These are phyloP conservation scores for Cottoperca gobio DNA, from an alignment of 2,797 vertebrate genomes.

Conservation along the genomic window DNA sequence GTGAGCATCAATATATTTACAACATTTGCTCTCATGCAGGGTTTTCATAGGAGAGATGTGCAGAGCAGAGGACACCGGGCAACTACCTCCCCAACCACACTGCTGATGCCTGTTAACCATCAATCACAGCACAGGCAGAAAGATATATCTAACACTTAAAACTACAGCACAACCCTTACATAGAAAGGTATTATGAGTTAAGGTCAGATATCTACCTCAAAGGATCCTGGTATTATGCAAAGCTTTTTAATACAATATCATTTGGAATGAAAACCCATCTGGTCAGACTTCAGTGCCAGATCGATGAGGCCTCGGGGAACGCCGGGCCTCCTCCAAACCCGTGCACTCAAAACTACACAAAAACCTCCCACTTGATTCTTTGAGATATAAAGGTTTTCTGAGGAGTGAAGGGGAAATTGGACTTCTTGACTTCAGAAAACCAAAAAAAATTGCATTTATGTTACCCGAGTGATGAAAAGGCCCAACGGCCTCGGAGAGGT, in stretches of 20 bases:
- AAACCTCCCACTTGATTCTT: conserved; percentile 43
- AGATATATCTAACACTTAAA: conserved; percentile 20
- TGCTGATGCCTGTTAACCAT: conserved; percentile 31
- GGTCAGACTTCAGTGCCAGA: conserved; percentile 49
- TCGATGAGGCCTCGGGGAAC: conserved; percentile 48
- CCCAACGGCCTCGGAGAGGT: conserved; percentile 47
- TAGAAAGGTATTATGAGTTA: conserved; percentile 13
- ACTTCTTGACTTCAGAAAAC: conserved; percentile 65
- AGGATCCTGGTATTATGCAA: conserved; percentile 31
- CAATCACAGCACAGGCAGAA: conserved; percentile 13
- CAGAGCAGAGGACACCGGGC: conserved; percentile 11
- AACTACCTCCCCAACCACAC: conserved; percentile 25
- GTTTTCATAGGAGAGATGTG: conserved; percentile 38
- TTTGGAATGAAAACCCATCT: conserved; percentile 54
- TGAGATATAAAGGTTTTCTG: conserved; percentile 53
- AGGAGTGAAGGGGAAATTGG: conserved; percentile 52
- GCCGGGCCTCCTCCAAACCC: conserved; percentile 48
- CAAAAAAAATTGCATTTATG: conserved; percentile 68
- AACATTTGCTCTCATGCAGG: conserved; percentile 34
- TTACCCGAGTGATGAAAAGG: conserved; percentile 67
- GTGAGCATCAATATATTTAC: conserved; percentile 56
- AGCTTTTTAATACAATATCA: conserved; percentile 48
- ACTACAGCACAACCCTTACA: conserved; percentile 29
- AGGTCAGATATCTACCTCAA: conserved; percentile 21
- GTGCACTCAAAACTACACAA: conserved; percentile 36